Percentiles rank a stretch among this genome's conserved stretches.
Evolutionary conservation across 2,113 vertebrate genomes (phyloP).

Genomic region (Podiceps cristatus): DNA sequence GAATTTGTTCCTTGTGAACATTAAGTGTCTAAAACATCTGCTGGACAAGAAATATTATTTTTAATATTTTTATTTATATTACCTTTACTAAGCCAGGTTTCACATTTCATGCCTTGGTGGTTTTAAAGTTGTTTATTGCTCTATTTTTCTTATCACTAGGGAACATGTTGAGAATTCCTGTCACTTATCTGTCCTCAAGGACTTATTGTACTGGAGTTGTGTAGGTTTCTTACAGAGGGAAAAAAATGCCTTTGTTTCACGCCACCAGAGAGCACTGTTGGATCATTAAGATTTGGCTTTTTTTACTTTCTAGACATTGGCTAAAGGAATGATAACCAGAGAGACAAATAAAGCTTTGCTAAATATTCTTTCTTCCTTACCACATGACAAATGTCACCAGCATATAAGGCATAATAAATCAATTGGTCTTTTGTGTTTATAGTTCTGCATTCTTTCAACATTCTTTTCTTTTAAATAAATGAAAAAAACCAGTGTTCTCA

Average conservation of each 20-base stretch:
- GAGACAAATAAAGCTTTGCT: background rate
- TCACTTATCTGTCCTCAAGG: slow-evolving; percentile 53
- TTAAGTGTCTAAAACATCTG: background rate
- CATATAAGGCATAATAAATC: slow-evolving; percentile 38
- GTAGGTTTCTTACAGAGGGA: background rate
- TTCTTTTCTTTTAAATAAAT: background rate
- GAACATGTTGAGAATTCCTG: slow-evolving; percentile 58
- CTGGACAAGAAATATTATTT: slow-evolving; percentile 21
- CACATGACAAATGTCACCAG: slow-evolving; percentile 38
- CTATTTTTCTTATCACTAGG: slow-evolving; percentile 65
- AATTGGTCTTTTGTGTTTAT: background rate
- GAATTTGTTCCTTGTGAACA: background rate
- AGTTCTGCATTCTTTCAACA: background rate
- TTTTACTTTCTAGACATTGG: background rate
- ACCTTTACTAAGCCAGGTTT: slow-evolving; percentile 30
- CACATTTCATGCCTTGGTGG: slow-evolving; percentile 57
- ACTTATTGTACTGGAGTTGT: slow-evolving; percentile 6
- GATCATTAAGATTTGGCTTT: background rate
- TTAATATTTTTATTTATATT: slow-evolving; percentile 39
- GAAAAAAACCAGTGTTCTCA: background rate
- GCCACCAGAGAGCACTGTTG: slow-evolving; percentile 79
- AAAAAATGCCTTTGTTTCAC: slow-evolving; percentile 14
- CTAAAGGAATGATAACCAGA: slow-evolving; percentile 23
- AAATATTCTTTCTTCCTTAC: slow-evolving; percentile 57
- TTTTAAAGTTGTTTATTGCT: slow-evolving; percentile 60